These are phyloP conservation scores for Polymixis flavicincta DNA, from an alignment of 2,888 invertebrate species.

Conservation along the genomic window DNA sequence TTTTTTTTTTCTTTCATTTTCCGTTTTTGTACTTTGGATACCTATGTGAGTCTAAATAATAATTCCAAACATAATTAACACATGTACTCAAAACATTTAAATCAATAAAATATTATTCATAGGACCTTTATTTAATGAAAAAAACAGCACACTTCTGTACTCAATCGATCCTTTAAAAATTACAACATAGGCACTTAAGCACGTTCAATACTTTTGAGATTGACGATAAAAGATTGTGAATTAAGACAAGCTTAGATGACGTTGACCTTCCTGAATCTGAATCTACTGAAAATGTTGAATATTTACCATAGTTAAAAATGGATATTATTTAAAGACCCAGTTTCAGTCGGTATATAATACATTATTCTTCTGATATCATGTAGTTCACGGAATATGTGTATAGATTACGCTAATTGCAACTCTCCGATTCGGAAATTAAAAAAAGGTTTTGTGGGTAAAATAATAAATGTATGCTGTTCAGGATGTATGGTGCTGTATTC, in stretches of 20 bases:
- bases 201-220: conserved; percentile 57
- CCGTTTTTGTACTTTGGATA: too few species aligned
- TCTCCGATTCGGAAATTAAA: neutral
- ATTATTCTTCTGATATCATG: neutral
- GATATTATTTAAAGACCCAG: neutral
- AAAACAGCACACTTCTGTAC: neutral
- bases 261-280: conserved; percentile 17
- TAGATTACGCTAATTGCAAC: neutral
- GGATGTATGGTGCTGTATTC: neutral
- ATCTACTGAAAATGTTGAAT: conserved; percentile 7
- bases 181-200: conserved; percentile 44
- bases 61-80: neutral
- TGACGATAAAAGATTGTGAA: conserved; percentile 52
- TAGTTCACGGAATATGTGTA: neutral
- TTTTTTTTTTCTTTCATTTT: too few species aligned
- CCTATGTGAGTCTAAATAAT: too few species aligned
- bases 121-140: neutral
- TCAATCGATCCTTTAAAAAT: conserved; percentile 2
- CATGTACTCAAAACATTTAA: neutral
- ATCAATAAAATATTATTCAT: neutral
- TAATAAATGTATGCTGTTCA: neutral
- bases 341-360: neutral
- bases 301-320: neutral
- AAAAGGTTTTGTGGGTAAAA: neutral
- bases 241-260: conserved; percentile 33